Evolutionary conservation across 2,888 invertebrate species (phyloP), one percentile per base, ranked within the genome.

Genomic region (Cynaeus angustus): DNA sequence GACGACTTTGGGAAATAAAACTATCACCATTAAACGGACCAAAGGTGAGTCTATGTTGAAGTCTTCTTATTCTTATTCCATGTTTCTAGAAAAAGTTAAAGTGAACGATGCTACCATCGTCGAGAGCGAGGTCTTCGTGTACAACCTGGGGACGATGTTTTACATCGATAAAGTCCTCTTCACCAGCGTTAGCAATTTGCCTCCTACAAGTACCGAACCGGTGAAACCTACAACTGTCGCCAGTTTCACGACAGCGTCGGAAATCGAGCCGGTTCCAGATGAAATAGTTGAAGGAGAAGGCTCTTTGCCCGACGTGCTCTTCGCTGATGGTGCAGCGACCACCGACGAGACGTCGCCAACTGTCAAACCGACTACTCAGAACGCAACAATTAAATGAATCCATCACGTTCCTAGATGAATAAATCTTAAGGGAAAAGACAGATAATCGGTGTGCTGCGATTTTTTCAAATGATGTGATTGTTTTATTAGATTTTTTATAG

Each of bases 91-190:
- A 74, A 86, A 86, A 65, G 84, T 87, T 1, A 86, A 86, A 37
- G 85, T 89, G 4, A 89, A 89, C 77, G 87, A 88, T 72, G 89
- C 89, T 9, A 85, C 86, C 73, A 88, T 90, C 41, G 86, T 88
- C 13, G 89, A 90, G 80, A 88, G 88, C 75, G 89, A 90, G 82
- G 87, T 89, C 14, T 90, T 89, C 78, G 89, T 90, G 38, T 90
- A 90, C 81, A 90, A 90, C 80, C 81, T 90, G 74, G 90, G 90
- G 48, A 90, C 89, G 67, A 89, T 90, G 89, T 90, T 88, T 81
- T 89, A 88, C 78, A 86, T 90, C 67, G 88, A 90, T 77, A 87
- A 88, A 75, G 87, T 90, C 66, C 82, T 90, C 5, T 89, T 88
- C 79, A 84, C 85, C 4, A 81, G 76, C 28, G 72, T 75, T 9